phyloP scores from a whole-genome alignment of 2,888 invertebrate genomes.

The Zhuqinia jingwanae region DNA sequence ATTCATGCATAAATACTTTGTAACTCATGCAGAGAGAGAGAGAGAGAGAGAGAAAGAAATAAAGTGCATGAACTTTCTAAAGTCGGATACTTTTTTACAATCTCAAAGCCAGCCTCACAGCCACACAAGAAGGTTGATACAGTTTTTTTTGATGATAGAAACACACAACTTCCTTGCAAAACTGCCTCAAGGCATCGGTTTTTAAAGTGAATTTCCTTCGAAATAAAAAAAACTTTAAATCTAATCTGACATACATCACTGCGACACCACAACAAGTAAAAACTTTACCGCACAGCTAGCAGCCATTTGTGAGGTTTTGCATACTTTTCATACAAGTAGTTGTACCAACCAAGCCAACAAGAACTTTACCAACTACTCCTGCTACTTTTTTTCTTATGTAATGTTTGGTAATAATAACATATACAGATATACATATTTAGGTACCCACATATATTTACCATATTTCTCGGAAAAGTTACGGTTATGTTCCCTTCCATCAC shows the following conservation, averaged over 20 bases:
- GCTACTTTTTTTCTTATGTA: background rate
- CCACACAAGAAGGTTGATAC: slow-evolving; percentile 22
- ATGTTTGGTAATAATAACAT: too few species aligned
- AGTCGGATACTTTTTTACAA: background rate
- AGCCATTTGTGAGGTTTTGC: slow-evolving; percentile 58
- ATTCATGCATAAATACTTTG: background rate
- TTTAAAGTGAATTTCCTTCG: slow-evolving; percentile 49
- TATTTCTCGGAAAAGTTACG: too few species aligned
- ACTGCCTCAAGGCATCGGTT: slow-evolving; percentile 61
- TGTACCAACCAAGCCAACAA: background rate
- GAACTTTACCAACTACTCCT: background rate
- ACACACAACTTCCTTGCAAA: slow-evolving; percentile 8
- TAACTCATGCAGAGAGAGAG: background rate
- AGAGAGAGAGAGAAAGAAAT: too few species aligned
- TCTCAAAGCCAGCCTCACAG: background rate
- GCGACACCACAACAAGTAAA: slow-evolving; percentile 34
- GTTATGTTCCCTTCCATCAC: too few species aligned
- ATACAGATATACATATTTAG: too few species aligned
- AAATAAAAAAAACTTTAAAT: slow-evolving; percentile 53
- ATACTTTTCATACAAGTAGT: slow-evolving; percentile 6
- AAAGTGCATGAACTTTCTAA: too few species aligned
- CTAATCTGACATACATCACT: slow-evolving; percentile 67
- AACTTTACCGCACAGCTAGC: slow-evolving; percentile 69
- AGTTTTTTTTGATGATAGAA: too few species aligned
- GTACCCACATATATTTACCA: too few species aligned